phyloP scores from a whole-genome alignment of 2,113 vertebrate species.

The Odocoileus hemionus region DNA sequence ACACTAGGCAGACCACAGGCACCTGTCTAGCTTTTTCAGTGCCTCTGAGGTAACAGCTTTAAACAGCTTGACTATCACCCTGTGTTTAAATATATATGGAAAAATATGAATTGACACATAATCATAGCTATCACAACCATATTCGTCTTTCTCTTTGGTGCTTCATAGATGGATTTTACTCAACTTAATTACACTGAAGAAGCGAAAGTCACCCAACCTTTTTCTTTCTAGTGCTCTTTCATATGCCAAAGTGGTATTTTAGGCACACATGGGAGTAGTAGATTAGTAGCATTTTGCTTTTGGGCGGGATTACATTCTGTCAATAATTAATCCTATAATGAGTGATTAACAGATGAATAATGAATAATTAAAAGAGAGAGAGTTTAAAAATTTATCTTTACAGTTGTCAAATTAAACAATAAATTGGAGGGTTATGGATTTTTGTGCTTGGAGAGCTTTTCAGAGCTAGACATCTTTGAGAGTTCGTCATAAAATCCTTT shows the following conservation, averaged over 20 bases:
- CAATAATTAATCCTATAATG: constrained; percentile 49
- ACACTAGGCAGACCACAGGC: not conserved
- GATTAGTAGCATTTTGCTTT: constrained; percentile 40
- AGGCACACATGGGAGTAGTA: not conserved
- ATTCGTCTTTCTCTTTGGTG: not conserved
- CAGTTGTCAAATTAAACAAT: constrained; percentile 14
- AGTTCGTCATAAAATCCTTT: not conserved
- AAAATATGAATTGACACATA: not conserved
- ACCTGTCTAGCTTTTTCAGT: not conserved
- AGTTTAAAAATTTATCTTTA: constrained; percentile 34
- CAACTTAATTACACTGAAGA: constrained; percentile 4
- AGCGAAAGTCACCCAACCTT: not conserved
- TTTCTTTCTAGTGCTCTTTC: not conserved
- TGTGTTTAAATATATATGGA: not conserved
- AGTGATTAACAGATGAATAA: constrained; percentile 54
- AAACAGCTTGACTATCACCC: not conserved
- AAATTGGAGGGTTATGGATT: not conserved
- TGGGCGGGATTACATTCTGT: constrained; percentile 1
- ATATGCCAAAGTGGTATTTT: not conserved
- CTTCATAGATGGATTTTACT: constrained; percentile 12
- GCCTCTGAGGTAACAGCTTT: not conserved
- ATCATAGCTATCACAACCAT: not conserved
- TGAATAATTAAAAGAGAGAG: constrained; percentile 47
- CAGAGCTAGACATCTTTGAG: not conserved
- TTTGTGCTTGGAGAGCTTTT: not conserved